Conservation (phyloP, 2,113 vertebrate genomes). For the Gadus chalcogrammus region DNA sequence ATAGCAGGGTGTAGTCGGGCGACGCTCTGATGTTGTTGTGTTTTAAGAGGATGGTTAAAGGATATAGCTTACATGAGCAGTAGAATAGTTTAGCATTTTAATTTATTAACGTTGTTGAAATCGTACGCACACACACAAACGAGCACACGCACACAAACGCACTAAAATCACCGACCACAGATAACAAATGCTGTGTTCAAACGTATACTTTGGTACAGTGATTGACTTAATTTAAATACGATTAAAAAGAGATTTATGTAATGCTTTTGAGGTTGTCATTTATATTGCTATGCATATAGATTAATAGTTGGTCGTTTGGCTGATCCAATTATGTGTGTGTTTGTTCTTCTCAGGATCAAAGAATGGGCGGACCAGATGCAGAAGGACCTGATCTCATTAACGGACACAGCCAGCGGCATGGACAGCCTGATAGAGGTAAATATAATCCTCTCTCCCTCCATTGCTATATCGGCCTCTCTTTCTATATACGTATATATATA, state of each 20-base stretch:
- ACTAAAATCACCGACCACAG: too few relatives aligned
- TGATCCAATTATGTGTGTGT: slow-evolving; percentile 27
- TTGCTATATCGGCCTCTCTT: too few relatives aligned
- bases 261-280: neutral
- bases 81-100: slow-evolving; percentile 28
- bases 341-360: slow-evolving; percentile 78
- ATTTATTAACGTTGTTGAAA: neutral
- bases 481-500: too few relatives aligned
- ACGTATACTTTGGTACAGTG: too few relatives aligned
- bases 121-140: too few relatives aligned
- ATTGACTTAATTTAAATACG: neutral
- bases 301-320: slow-evolving; percentile 3
- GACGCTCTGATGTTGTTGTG: neutral
- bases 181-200: too few relatives aligned
- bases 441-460: too few relatives aligned
- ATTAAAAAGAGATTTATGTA: neutral
- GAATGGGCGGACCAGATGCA: slow-evolving; percentile 96
- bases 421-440: slow-evolving; percentile 78
- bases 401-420: slow-evolving; percentile 82
- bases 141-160: too few relatives aligned
- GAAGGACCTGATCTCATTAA: slow-evolving; percentile 85
- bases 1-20: neutral
- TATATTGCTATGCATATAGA: neutral
- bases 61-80: neutral
- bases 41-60: neutral